These are phyloP conservation scores for Botrylloides violaceus DNA, from an alignment of 23 tunicate species.

Conservation along the genomic window DNA sequence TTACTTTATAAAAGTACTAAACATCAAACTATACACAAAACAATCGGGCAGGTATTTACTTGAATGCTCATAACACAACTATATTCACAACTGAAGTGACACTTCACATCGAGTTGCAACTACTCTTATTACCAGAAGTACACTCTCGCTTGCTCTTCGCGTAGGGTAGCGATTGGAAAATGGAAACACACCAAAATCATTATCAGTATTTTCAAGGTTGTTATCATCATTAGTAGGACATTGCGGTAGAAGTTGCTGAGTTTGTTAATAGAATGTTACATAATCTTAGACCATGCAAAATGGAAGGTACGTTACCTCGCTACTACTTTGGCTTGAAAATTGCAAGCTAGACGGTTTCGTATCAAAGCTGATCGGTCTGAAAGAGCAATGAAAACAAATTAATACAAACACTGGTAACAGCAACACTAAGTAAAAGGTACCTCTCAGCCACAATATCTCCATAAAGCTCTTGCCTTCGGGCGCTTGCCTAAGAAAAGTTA, in stretches of 20 bases:
- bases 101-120: neutral
- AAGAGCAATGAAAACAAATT: neutral
- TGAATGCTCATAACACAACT: neutral
- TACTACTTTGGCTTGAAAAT: neutral
- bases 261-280: too few species aligned
- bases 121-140: conserved; percentile 11
- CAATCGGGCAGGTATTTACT: neutral
- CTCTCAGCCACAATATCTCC: neutral
- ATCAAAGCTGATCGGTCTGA: neutral
- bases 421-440: neutral
- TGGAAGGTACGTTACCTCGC: neutral
- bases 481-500: neutral
- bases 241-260: too few species aligned
- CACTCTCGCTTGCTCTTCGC: conserved; percentile 22
- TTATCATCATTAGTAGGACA: too few species aligned
- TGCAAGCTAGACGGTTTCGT: neutral
- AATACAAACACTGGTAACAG: neutral
- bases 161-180: neutral
- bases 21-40: neutral
- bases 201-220: neutral
- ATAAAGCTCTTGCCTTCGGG: neutral
- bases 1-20: too few species aligned
- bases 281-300: too few species aligned
- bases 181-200: neutral
- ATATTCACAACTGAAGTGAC: neutral